Conservation (phyloP, 2,797 vertebrate genomes). For the Falco concolor region DNA sequence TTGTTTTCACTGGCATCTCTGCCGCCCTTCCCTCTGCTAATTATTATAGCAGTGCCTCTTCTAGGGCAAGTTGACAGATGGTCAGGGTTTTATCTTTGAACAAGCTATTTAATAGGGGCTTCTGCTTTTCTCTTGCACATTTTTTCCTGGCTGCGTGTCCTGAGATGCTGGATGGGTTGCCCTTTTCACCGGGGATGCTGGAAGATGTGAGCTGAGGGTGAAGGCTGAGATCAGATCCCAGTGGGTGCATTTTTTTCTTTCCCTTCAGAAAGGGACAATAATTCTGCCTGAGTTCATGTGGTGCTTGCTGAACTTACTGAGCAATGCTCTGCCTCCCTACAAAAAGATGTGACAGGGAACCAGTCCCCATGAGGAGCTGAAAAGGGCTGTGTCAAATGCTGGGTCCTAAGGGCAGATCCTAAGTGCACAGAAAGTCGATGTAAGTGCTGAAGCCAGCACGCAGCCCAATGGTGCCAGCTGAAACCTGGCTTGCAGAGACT, state of each 20-base stretch:
- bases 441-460: background rate
- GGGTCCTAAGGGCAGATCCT: background rate
- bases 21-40: background rate
- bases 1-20: background rate
- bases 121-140: slow-evolving; percentile 6
- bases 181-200: background rate
- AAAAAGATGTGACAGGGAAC: background rate
- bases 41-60: background rate
- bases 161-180: background rate
- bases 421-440: background rate
- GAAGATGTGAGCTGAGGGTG: background rate
- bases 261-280: background rate
- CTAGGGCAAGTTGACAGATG: slow-evolving; percentile 33
- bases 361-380: background rate
- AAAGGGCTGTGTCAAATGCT: background rate
- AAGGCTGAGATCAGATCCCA: background rate
- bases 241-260: background rate
- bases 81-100: slow-evolving; percentile 19
- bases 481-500: background rate
- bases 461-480: background rate
- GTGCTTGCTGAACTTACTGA: background rate
- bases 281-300: background rate
- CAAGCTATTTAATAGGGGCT: slow-evolving; percentile 45
- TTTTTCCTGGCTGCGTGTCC: background rate
- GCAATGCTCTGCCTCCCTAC: background rate